Evolutionary conservation across 2,113 vertebrate genomes (phyloP), one percentile per base, ranked within the genome.

Genomic region (Thunnus thynnus): DNA sequence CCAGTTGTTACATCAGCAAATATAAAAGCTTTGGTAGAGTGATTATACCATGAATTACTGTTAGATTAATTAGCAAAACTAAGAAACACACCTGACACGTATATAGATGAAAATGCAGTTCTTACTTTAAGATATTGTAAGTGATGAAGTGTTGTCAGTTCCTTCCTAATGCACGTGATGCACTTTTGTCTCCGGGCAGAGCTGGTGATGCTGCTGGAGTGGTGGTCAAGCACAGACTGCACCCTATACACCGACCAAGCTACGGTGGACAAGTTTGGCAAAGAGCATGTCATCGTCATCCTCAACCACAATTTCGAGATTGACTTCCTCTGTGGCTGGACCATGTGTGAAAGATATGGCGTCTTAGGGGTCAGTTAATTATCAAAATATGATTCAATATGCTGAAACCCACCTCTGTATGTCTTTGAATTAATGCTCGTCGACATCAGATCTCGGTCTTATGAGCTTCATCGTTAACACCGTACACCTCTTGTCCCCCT

Each of bases 281-380:
- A 96, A 86, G 98, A 99, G 47, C 98, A 99, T 0, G 98, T 94
- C 88, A 96, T 99, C 91, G 93, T 99, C 92, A 99, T 99, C 94
- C 96, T 99, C 84, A 99, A 99, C 86, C 98, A 99, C 94, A 99
- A 99, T 94, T 99, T 94, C 18, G 98, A 99, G 88, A 98, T 99
- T 0, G 98, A 99, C 91, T 99, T 99, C 95, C 94, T 99, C 25
- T 99, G 98, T 3, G 98, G 98, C 79, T 99, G 98, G 98, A 99
- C 98, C 67, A 99, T 99, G 95, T 99, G 97, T 13, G 98, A 99
- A 90, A 95, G 98, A 87, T 98, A 95, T 0, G 98, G 98, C 2
- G 66, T 99, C 65, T 90, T 99, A 76, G 98, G 98, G 96, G 98
- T 99, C 82, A 63, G 97, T 96, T 52, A 36, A 14, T 14, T 16